Base-by-base conservation (phyloP, 2,113 vertebrate genomes). In the Miniopterus natalensis region DNA sequence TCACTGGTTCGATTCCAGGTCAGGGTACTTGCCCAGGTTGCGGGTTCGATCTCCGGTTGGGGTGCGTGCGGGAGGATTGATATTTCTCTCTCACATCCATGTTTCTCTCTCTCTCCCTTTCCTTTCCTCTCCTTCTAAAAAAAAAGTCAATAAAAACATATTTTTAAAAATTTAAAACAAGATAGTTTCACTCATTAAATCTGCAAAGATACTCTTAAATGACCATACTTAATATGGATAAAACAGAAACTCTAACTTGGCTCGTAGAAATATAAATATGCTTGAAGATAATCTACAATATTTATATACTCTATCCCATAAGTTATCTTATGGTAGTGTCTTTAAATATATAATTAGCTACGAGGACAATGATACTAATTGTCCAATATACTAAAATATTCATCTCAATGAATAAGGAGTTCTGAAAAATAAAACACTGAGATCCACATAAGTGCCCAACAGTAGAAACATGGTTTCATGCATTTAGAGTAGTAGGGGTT, bases 141-240 rank as follows among this genome's bases (percentile, higher is more conserved):
- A 61, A 29, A 63, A 65, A 17, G 31, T 65, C 31, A 3, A 65
- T n/a, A 31, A 8, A 65, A 7, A 65, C 27, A n/a, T 49, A 65
- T 65, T 65, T 31, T 3, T 6, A 65, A 63, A 83, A 91, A 51
- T 84, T 49, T 42, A 47, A 95, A 90, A 81, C 5, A 89, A 90
- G 17, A 31, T 81, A n/a, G 7, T 77, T 94, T 51, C 17, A 84
- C 4, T 84, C 36, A 68, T 23, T 70, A 7, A 73, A 51, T 31
- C 31, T n/a, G 2, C 17, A 71, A 83, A 94, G 23, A 27, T 6
- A 47, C 59, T 23, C 57, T 70, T 84, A 95, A 57, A 45, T 75
- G 21, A 31, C 23, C 9, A 17, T 40, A 81, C 9, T 51, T 75
- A 74, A n/a, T 31, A 36, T n/a, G 81, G 17, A 59, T 57, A 36